These are phyloP conservation scores for Halichoeres trimaculatus DNA, from an alignment of 2,113 vertebrate genomes.

Conservation along the genomic window DNA sequence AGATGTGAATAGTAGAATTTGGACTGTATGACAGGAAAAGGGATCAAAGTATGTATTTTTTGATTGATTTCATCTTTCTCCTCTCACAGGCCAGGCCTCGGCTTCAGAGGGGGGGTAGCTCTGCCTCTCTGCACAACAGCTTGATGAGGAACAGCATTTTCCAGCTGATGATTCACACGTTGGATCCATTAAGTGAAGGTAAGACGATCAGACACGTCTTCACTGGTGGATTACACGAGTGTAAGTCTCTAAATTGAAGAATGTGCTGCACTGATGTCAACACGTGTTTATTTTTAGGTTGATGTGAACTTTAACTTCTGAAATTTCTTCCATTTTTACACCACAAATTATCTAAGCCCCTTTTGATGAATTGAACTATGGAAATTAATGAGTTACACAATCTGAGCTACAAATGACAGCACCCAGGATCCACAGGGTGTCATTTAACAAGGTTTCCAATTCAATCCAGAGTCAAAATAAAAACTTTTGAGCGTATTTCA, in stretches of 20 bases:
- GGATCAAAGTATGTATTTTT: background rate
- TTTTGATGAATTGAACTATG: no score
- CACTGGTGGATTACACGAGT: background rate
- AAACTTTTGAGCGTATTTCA: conserved; percentile 6
- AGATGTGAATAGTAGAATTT: conserved; percentile 1
- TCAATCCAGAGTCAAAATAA: background rate
- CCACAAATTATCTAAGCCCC: background rate
- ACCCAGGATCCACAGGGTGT: no score
- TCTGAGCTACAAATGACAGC: no score
- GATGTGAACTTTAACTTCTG: background rate
- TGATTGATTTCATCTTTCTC: conserved; percentile 50
- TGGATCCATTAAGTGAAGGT: conserved; percentile 92
- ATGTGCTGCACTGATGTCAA: background rate
- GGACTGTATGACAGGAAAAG: conserved; percentile 11
- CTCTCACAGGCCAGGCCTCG: conserved; percentile 89
- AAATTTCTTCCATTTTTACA: no score
- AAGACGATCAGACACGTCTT: conserved; percentile 32
- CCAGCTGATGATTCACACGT: conserved; percentile 98
- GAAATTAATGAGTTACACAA: no score
- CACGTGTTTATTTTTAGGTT: conserved; percentile 10
- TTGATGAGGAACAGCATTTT: conserved; percentile 99
- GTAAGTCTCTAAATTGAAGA: background rate
- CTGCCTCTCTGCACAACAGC: conserved; percentile 96
- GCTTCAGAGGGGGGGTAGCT: conserved; percentile 95
- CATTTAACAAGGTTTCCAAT: no score